These are phyloP conservation scores for Beroe forskalii DNA, from an alignment of 37 sponge, comb jelly and placozoan species.

Conservation along the genomic window DNA sequence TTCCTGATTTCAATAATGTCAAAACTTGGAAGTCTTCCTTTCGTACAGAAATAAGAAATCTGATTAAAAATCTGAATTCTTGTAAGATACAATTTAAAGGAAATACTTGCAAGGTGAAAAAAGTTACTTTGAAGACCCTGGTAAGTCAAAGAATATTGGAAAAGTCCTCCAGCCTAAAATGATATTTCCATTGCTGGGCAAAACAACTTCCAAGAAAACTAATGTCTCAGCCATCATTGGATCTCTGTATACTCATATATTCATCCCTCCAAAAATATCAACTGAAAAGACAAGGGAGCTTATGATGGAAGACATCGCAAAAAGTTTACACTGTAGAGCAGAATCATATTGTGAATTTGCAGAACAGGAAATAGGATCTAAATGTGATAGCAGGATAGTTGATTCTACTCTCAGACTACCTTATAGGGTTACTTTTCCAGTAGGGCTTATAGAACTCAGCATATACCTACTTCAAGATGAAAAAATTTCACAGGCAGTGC, in stretches of 20 bases:
- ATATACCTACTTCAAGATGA: slow-evolving; percentile 54
- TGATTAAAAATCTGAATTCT: slow-evolving; percentile 16
- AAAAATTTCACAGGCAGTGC: slow-evolving; percentile 54
- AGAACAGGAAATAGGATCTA: slow-evolving; percentile 45
- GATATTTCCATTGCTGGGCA: background rate
- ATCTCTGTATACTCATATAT: slow-evolving; percentile 53
- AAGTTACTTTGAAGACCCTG: slow-evolving; percentile 28
- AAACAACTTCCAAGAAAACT: background rate
- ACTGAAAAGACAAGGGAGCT: background rate
- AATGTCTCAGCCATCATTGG: slow-evolving; percentile 1
- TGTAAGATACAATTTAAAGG: slow-evolving; percentile 48
- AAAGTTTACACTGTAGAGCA: slow-evolving; percentile 31
- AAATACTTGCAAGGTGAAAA: slow-evolving; percentile 4
- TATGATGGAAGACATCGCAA: slow-evolving; percentile 38
- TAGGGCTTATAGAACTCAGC: slow-evolving; percentile 9
- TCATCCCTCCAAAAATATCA: slow-evolving; percentile 22
- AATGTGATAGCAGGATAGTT: background rate
- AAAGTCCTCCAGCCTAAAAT: slow-evolving; percentile 27
- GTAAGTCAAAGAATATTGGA: slow-evolving; percentile 21
- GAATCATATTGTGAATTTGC: slow-evolving; percentile 53
- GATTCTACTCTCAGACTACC: background rate
- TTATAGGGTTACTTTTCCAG: slow-evolving; percentile 38
- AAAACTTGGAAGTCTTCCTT: slow-evolving; percentile 33
- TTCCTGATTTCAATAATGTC: slow-evolving; percentile 30
- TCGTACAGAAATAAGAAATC: slow-evolving; percentile 19